Base-by-base conservation (phyloP, 2,797 vertebrate species). In the Liasis olivaceus region DNA sequence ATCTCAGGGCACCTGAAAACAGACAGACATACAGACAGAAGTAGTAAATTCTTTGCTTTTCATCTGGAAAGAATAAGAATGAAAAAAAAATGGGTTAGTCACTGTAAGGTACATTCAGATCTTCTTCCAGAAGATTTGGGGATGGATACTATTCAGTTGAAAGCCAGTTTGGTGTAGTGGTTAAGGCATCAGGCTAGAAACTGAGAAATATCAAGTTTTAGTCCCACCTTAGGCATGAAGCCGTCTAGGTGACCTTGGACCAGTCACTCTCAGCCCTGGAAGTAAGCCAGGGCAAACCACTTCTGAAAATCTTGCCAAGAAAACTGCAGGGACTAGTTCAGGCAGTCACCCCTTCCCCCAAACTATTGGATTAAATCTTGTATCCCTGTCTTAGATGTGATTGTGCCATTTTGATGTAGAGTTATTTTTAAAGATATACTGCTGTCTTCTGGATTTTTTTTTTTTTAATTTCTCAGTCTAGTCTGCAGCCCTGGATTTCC, bases 31-130 rank as follows among this genome's bases (percentile, higher is more conserved):
- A 8, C 22, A 36, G 36, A 47, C 42, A 92, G 6, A 24, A 58
- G 22, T 24, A 90, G 17, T 81, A 81, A 90, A 51, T 54, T 62
- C 42, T 89, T 93, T 20, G 8, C 47, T 81, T 90, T 86, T 92
- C 36, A 59, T 54, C 24, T 69, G 4, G 1, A 72, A 72, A 42
- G 6, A 22, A 56, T 12, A 87, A 31, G 42, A 77, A 47, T 62
- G 17, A 42, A 62, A 24, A 81, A 86, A 89, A 63, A 26, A 26
- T 86, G 85, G 11, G 63, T 47, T 9, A 64, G 24, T 42, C 20
- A 89, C 5, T 89, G 36, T 77, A 89, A 89, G 2, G 24, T 89
- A 66, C 31, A 85, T 85, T 85, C 24, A 28, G 36, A 87, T 77
- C 66, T 15, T 36, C 72, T 42, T 77, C 72, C 72, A 77, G 69